Conservation (phyloP, 2,888 invertebrate species). For the Coleophora deauratella region DNA sequence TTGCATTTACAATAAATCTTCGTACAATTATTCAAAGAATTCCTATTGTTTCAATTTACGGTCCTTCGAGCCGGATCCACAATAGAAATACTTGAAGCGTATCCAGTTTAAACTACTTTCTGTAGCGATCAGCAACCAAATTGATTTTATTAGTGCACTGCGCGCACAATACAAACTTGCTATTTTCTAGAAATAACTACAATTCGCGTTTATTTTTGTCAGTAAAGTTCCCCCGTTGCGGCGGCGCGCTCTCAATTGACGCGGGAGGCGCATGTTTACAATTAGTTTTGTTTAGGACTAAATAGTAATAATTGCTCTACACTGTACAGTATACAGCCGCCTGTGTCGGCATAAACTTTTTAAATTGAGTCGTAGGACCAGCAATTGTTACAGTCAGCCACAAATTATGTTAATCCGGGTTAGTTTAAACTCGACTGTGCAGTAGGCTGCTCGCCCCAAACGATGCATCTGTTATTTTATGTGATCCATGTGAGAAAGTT, state of each 20-base stretch:
- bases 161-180: conserved; percentile 20
- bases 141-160: conserved; percentile 5
- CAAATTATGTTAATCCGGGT: conserved; percentile 63
- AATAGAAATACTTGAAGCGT: neutral
- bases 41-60: conserved; percentile 1
- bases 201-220: conserved; percentile 64
- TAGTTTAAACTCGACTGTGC: conserved; percentile 59
- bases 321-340: conserved; percentile 49
- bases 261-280: conserved; percentile 67
- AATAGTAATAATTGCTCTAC: conserved; percentile 56
- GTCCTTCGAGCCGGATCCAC: conserved; percentile 4
- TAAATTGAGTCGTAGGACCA: conserved; percentile 39
- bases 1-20: neutral
- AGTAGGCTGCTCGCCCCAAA: conserved; percentile 51
- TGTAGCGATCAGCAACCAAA: neutral
- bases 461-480: conserved; percentile 55
- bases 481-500: conserved; percentile 48
- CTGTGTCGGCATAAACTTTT: conserved; percentile 55
- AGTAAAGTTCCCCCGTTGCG: conserved; percentile 62
- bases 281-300: conserved; percentile 60
- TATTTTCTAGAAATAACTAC: conserved; percentile 57
- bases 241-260: conserved; percentile 59
- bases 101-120: neutral
- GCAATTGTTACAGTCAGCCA: conserved; percentile 50
- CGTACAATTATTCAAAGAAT: conserved; percentile 1